Percentiles rank a stretch among this genome's conserved stretches.
Conservation (phyloP, 2,888 invertebrate genomes). For the Teinopalpus imperialis region DNA sequence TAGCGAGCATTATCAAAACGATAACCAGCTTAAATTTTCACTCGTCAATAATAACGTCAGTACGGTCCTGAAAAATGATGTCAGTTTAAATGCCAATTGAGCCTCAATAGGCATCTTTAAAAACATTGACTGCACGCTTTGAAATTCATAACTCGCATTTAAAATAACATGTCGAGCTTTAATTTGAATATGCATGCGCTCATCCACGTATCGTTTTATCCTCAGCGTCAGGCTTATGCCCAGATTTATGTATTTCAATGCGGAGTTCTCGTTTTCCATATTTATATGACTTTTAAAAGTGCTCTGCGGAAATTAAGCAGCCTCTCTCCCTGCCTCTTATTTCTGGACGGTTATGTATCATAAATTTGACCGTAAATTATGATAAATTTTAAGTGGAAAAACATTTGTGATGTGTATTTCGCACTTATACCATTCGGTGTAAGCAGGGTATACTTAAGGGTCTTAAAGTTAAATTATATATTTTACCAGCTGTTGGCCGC, state of each 20-base stretch:
- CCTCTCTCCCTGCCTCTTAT: conserved; percentile 1
- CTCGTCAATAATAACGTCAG: not conserved
- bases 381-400: conserved; percentile 7
- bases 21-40: no score
- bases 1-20: no score
- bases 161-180: conserved; percentile 25
- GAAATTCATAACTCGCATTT: conserved; percentile 26
- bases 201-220: conserved; percentile 34
- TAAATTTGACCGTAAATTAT: conserved; percentile 16
- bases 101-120: conserved; percentile 9
- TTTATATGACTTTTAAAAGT: conserved; percentile 29
- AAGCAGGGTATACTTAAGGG: no score
- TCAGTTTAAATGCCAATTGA: not conserved
- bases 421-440: not conserved
- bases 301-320: conserved; percentile 24
- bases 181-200: conserved; percentile 33
- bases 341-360: conserved; percentile 8
- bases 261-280: conserved; percentile 25
- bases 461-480: no score
- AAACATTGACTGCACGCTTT: conserved; percentile 18
- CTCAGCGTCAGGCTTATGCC: conserved; percentile 32
- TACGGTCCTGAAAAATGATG: not conserved
- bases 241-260: conserved; percentile 36
- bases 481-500: no score
- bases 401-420: conserved; percentile 2